Conservation (phyloP, 1,140 invertebrate genomes). For the Formica exsecta region DNA sequence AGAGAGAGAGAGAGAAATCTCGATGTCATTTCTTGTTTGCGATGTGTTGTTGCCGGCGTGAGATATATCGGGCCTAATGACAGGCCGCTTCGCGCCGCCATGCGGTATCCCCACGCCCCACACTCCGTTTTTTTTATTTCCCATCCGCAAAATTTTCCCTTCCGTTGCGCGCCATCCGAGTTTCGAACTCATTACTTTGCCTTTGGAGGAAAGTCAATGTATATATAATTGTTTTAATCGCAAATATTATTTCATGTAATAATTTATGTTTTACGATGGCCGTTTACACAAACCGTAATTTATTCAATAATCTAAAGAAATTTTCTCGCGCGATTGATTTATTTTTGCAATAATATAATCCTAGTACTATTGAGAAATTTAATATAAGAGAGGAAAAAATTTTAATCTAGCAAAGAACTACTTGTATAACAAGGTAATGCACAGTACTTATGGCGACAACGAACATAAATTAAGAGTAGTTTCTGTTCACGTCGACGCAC, state of each 20-base stretch:
- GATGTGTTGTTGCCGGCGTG: conserved; percentile 71
- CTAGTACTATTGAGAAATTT: not conserved
- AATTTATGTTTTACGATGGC: not conserved
- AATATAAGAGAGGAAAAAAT: conserved; percentile 2
- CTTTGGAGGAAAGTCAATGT: not conserved
- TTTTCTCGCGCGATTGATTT: not conserved
- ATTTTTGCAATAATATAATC: not conserved
- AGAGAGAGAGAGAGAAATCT: conserved; percentile 41
- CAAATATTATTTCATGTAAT: not conserved
- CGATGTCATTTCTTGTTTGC: conserved; percentile 79
- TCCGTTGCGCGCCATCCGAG: conserved; percentile 6
- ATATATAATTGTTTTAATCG: conserved; percentile 28
- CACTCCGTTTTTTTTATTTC: not conserved
- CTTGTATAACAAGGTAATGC: conserved; percentile 43
- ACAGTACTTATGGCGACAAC: conserved; percentile 14
- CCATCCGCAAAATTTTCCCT: conserved; percentile 50
- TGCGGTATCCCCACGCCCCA: conserved; percentile 58
- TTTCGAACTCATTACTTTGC: conserved; percentile 1
- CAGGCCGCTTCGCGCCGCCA: conserved; percentile 66
- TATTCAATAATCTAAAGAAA: not conserved
- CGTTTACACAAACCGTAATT: not conserved
- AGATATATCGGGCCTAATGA: conserved; percentile 79
- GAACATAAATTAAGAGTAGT: conserved; percentile 55
- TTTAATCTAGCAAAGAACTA: not conserved
- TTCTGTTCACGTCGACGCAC: conserved; percentile 69